Evolutionary conservation across 1,140 invertebrate genomes (phyloP).

Genomic region (Thaumatotibia leucotreta): DNA sequence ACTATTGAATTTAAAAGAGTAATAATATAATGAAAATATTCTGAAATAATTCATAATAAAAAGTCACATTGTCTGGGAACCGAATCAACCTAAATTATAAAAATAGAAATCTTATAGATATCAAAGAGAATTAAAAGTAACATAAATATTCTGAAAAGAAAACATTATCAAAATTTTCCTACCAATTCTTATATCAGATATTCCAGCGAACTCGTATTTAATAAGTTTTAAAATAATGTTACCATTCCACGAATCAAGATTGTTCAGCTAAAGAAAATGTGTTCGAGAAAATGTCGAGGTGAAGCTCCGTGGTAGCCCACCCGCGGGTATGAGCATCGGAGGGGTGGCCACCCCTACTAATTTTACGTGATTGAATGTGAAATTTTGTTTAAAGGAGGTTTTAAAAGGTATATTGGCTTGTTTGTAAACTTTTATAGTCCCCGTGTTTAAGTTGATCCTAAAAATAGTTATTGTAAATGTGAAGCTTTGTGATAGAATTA

Average conservation of each 20-base stretch:
- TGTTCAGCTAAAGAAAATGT: not conserved
- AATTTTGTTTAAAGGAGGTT: slow-evolving; percentile 61
- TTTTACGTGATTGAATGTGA: slow-evolving; percentile 65
- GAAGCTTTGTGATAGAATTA: too few species aligned
- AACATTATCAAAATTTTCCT: slow-evolving; percentile 20
- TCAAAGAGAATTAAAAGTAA: not conserved
- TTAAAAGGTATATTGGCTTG: slow-evolving; percentile 26
- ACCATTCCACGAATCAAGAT: not conserved
- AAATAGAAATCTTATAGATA: not conserved
- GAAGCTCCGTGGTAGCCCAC: slow-evolving; percentile 18
- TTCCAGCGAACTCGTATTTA: slow-evolving; percentile 20
- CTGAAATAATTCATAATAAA: too few species aligned
- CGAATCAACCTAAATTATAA: not conserved
- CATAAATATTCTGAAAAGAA: not conserved
- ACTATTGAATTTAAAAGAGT: too few species aligned
- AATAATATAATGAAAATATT: too few species aligned
- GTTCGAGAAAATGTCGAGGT: slow-evolving; percentile 1
- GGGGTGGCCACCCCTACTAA: slow-evolving; percentile 32
- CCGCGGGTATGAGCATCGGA: slow-evolving; percentile 26
- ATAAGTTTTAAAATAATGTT: not conserved
- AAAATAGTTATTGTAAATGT: not conserved
- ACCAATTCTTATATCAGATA: slow-evolving; percentile 23
- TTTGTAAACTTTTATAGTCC: not conserved
- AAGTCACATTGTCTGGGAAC: not conserved
- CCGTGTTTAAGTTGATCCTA: not conserved